phyloP scores from a whole-genome alignment of 1,140 invertebrate species.

The Dinoponera quadriceps region DNA sequence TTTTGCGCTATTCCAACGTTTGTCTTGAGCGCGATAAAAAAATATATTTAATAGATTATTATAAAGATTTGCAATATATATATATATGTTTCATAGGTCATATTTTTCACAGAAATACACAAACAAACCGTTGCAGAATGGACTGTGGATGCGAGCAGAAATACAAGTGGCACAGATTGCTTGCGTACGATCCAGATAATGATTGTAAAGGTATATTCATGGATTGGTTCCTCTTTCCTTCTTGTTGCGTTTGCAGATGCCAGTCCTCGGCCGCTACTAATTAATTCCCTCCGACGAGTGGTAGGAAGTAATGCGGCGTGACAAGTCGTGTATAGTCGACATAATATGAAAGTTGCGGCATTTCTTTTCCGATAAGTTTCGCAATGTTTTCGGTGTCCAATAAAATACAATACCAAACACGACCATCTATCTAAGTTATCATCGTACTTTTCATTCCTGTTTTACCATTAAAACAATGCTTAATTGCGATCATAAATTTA shows the following conservation, averaged over 20 bases:
- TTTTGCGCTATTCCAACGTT: no score
- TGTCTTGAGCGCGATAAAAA: no score
- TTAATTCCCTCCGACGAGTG: conserved; percentile 67
- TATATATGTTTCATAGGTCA: not conserved
- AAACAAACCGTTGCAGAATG: conserved; percentile 91
- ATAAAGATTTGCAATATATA: not conserved
- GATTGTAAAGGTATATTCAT: conserved; percentile 97
- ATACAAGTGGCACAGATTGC: conserved; percentile 94
- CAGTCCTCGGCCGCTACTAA: conserved; percentile 84
- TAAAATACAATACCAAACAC: no score
- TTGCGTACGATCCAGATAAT: conserved; percentile 96
- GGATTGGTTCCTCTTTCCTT: conserved; percentile 98
- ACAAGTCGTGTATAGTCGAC: no score
- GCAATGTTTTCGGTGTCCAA: no score
- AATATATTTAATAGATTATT: not conserved
- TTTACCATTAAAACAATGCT: no score
- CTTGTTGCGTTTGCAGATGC: conserved; percentile 96
- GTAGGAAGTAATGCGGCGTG: conserved; percentile 61
- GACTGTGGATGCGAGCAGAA: conserved; percentile 97
- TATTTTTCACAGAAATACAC: conserved; percentile 89
- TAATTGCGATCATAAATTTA: no score
- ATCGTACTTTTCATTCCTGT: no score
- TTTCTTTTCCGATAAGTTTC: no score
- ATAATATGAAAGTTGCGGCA: no score
- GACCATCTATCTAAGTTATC: no score